Evolutionary conservation across 2,888 invertebrate species (phyloP).

Genomic region (Brassicogethes aeneus): DNA sequence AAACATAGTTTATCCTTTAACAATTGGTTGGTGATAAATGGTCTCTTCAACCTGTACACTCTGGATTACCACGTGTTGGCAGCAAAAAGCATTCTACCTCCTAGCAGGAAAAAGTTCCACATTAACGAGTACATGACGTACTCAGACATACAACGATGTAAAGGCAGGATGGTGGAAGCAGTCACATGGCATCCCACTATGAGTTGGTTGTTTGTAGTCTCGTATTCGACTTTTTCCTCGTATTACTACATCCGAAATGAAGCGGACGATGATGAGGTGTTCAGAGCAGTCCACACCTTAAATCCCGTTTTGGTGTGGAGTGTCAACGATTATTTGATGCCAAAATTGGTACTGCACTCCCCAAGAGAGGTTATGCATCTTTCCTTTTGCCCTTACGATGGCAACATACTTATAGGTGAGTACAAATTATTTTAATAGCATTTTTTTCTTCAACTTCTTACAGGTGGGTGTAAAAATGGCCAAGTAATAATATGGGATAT

Average conservation of each 20-base stretch:
- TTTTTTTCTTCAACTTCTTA: not conserved
- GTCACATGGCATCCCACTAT: not conserved
- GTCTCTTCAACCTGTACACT: not conserved
- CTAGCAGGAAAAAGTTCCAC: not conserved
- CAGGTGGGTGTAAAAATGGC: slow-evolving; percentile 1
- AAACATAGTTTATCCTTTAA: not conserved
- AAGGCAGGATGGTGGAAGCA: not conserved
- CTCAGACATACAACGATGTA: not conserved
- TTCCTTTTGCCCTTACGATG: not conserved
- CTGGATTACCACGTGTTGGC: not conserved
- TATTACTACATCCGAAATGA: not conserved
- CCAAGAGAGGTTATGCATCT: not conserved
- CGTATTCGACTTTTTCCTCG: not conserved
- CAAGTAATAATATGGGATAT: slow-evolving; percentile 1
- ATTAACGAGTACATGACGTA: not conserved
- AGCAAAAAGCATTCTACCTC: not conserved
- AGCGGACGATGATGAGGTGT: not conserved
- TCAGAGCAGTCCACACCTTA: not conserved
- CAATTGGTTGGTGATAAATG: not conserved
- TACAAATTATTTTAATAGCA: not conserved
- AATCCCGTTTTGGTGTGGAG: not conserved
- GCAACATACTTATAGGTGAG: not conserved
- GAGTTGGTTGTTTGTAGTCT: not conserved
- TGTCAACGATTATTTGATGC: not conserved
- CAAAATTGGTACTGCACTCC: not conserved